These are phyloP conservation scores for Cantharis rufa DNA, from an alignment of 2,888 invertebrate species.

Conservation along the genomic window DNA sequence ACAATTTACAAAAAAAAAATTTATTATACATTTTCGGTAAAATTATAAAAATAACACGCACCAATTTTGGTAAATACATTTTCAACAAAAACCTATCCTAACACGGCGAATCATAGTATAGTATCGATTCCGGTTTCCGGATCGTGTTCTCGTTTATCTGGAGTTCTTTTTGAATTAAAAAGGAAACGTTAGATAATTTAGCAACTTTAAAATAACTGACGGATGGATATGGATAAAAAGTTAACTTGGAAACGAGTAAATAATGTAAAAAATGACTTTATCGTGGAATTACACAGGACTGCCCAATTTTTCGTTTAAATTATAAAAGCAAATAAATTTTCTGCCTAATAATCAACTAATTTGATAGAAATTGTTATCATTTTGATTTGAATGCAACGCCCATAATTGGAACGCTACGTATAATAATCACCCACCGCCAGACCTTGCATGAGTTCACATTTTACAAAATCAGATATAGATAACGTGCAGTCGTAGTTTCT, in stretches of 20 bases:
- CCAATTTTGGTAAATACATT: neutral
- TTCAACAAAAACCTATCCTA: neutral
- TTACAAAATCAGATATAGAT: conserved; percentile 14
- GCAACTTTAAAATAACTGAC: neutral
- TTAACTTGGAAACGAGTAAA: neutral
- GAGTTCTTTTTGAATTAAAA: neutral
- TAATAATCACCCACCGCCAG: conserved; percentile 2
- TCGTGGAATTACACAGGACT: neutral
- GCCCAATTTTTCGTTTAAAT: neutral
- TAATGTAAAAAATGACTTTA: neutral
- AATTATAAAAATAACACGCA: neutral
- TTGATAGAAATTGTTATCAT: conserved; percentile 21
- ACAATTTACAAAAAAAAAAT: neutral
- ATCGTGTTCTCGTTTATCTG: conserved; percentile 2
- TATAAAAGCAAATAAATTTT: conserved; percentile 6
- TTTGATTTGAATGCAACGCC: conserved; percentile 14
- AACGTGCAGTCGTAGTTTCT: conserved; percentile 1
- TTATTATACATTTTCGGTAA: neutral
- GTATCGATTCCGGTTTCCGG: neutral
- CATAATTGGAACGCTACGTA: conserved; percentile 20
- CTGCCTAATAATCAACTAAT: conserved; percentile 7
- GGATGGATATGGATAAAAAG: neutral
- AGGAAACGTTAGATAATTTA: neutral
- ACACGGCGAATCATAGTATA: neutral
- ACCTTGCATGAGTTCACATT: conserved; percentile 14